These are phyloP conservation scores for Sparidentex hasta DNA, from an alignment of 2,797 vertebrate genomes.

Conservation along the genomic window DNA sequence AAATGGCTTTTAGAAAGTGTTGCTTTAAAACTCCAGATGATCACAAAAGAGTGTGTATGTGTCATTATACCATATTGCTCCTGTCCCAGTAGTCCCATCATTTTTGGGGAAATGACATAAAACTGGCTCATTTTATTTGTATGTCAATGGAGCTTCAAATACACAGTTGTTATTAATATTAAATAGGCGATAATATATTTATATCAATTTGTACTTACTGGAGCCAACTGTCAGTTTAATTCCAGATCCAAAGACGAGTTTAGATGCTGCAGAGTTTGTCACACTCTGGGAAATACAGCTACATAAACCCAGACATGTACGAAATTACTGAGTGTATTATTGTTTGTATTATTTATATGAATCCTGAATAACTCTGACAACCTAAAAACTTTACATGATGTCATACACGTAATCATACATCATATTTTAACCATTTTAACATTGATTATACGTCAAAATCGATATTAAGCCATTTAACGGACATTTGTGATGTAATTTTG, in stretches of 20 bases:
- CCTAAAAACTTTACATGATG: not conserved
- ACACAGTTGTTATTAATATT: not conserved
- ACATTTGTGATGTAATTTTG: not conserved
- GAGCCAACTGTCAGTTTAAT: constrained; percentile 39
- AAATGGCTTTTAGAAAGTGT: not conserved
- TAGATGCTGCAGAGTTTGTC: constrained; percentile 17
- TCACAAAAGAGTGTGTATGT: not conserved
- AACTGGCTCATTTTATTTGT: no score
- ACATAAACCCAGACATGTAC: not conserved
- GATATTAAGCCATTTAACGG: no score
- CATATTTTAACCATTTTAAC: no score
- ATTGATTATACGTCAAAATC: not conserved
- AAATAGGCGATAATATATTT: not conserved
- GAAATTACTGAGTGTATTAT: not conserved
- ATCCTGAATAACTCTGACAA: not conserved
- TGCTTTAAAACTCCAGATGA: not conserved
- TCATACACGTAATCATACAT: no score
- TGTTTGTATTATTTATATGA: not conserved
- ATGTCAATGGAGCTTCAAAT: not conserved
- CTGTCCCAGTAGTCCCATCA: no score
- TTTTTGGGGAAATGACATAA: no score
- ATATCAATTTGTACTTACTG: constrained; percentile 12
- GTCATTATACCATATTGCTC: not conserved
- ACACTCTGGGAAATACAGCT: constrained; percentile 32
- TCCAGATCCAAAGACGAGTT: constrained; percentile 61